Evolutionary conservation across 2,888 invertebrate species (phyloP), one percentile per base, ranked within the genome.

Genomic region (Chalcis sispes): DNA sequence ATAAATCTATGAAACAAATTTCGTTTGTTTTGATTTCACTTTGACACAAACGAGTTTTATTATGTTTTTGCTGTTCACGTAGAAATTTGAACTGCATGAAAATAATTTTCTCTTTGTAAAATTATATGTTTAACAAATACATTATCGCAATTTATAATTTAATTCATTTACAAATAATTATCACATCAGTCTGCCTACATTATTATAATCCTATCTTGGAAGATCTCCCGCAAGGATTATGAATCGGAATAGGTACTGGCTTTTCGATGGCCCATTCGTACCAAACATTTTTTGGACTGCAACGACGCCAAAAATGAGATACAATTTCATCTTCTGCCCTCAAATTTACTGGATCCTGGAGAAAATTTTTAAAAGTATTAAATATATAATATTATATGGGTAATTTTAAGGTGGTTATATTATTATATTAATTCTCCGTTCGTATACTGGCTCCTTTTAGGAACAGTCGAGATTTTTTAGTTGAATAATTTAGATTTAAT

Each of bases 251-350:
- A 15, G 90, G 89, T 15, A 89, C 82, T 0, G 95, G 95, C 75
- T 92, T 90, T 7, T 92, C 91, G 18, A 95, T 91, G 81, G 94
- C 92, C 98, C 98, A 98, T 88, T 98, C 98, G 85, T 98, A 98
- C 98, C 98, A 98, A 10, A 98, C 97, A 86, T 95, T 94, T 79
- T 95, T 93, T 2, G 92, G 87, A 78, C 92, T 94, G 67, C 93
- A 93, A 79, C 94, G 92, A 36, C 98, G 91, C 98, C 98, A 98
- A 85, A 98, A 96, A 79, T 95, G 93, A 1, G 97, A 92, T 75
- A 92, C 93, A 36, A 98, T 91, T 59, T 89, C 90, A 73, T 95
- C 93, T 1, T 93, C 95, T 72, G 91, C 92, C 70, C 91, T 91
- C 0, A 98, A 88, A 77, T 93, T 91, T 64, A 96, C 85, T 0